phyloP scores from a whole-genome alignment of 1,140 invertebrate genomes.

The Drosophila ficusphila region DNA sequence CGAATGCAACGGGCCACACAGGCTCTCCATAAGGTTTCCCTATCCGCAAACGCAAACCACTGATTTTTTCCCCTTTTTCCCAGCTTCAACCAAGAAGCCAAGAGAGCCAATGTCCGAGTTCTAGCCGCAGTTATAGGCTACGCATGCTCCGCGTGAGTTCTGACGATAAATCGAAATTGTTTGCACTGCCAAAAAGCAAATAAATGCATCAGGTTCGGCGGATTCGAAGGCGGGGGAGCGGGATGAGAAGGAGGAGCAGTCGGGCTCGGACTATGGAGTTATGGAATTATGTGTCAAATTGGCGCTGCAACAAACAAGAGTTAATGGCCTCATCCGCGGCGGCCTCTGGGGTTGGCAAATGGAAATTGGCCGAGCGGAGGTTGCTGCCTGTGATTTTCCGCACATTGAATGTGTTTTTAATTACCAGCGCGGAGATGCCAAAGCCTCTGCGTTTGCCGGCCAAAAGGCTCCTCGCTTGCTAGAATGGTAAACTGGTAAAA shows the following conservation, averaged over 20 bases:
- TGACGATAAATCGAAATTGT: conserved; percentile 81
- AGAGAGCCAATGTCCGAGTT: conserved; percentile 3
- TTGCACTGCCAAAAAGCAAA: conserved; percentile 81
- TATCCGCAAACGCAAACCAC: background rate
- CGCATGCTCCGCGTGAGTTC: conserved; percentile 78
- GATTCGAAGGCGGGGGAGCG: conserved; percentile 1
- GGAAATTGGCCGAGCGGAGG: conserved; percentile 52
- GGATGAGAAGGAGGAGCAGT: background rate
- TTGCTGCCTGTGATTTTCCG: conserved; percentile 73
- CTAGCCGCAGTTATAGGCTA: conserved; percentile 32
- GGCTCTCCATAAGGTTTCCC: conserved; percentile 10
- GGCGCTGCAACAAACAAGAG: conserved; percentile 67
- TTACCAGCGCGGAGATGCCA: conserved; percentile 61
- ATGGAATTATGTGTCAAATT: conserved; percentile 82
- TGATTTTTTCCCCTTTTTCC: background rate
- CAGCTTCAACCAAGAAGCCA: background rate
- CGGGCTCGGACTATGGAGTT: conserved; percentile 51
- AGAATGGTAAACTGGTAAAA: conserved; percentile 39
- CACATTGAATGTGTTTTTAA: conserved; percentile 83
- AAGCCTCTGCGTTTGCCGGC: conserved; percentile 27
- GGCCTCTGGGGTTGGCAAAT: conserved; percentile 50
- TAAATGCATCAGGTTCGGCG: conserved; percentile 69
- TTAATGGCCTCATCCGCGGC: conserved; percentile 65
- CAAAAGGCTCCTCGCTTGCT: too few relatives aligned
- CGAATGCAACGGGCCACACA: conserved; percentile 37